These are phyloP conservation scores for Eurytoma californica DNA, from an alignment of 2,888 invertebrate genomes.

Conservation along the genomic window DNA sequence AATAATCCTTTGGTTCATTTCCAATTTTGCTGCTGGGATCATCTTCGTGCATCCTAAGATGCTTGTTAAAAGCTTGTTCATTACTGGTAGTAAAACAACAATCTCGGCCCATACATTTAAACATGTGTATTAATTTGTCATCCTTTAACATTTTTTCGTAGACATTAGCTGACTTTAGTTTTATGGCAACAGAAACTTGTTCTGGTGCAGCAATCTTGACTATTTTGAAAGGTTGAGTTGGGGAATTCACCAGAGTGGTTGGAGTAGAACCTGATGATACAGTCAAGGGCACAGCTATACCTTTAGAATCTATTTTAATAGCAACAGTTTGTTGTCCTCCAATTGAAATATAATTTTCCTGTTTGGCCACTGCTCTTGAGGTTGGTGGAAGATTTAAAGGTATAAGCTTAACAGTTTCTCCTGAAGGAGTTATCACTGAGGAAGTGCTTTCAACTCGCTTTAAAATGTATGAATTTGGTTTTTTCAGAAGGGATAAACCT, in stretches of 20 bases:
- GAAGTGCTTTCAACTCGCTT: conserved; percentile 59
- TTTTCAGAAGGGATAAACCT: conserved; percentile 67
- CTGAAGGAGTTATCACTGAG: conserved; percentile 54
- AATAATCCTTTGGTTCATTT: conserved; percentile 74
- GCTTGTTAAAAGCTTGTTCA: conserved; percentile 70
- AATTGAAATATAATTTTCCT: conserved; percentile 48
- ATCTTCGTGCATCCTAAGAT: conserved; percentile 71
- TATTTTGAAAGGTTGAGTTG: conserved; percentile 51
- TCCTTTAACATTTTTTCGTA: conserved; percentile 71
- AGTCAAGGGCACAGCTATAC: conserved; percentile 49
- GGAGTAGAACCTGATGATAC: conserved; percentile 13
- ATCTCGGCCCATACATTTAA: conserved; percentile 78
- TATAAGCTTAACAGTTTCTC: conserved; percentile 63
- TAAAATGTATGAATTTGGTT: conserved; percentile 64
- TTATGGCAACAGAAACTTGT: conserved; percentile 54
- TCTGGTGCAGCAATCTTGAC: conserved; percentile 60
- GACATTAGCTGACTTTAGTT: conserved; percentile 66
- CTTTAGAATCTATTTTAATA: conserved; percentile 57
- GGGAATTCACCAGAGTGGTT: conserved; percentile 29
- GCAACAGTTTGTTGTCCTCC: conserved; percentile 49
- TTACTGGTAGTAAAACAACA: conserved; percentile 76
- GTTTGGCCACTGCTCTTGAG: conserved; percentile 18
- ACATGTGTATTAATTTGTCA: conserved; percentile 74
- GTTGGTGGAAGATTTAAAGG: conserved; percentile 66
- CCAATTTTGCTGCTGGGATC: conserved; percentile 62